Evolutionary conservation across 1,140 invertebrate genomes (phyloP).

Genomic region (Aphelinus atriplicis): DNA sequence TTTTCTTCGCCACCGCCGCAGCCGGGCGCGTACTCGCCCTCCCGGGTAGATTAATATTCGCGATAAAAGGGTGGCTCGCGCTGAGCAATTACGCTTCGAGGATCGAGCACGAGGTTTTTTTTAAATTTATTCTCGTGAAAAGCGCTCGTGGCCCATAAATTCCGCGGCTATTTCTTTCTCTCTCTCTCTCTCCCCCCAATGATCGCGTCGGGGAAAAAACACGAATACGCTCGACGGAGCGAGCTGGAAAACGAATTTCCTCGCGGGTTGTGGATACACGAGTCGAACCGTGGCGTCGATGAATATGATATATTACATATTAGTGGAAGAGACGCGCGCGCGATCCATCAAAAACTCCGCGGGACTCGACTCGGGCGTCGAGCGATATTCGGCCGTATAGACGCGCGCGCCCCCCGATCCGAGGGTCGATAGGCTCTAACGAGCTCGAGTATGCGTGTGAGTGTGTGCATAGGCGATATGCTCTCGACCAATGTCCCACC

Average conservation of each 20-base stretch:
- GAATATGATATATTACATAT: too few relatives aligned
- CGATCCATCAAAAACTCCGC: too few relatives aligned
- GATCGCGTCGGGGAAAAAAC: too few relatives aligned
- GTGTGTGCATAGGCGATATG: not conserved
- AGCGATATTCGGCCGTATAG: not conserved
- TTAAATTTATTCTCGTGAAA: slow-evolving; percentile 36
- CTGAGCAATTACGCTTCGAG: slow-evolving; percentile 39
- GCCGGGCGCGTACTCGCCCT: not conserved
- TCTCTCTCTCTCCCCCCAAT: not conserved
- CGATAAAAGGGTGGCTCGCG: slow-evolving; percentile 26
- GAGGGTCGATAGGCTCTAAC: not conserved
- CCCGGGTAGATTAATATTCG: slow-evolving; percentile 17
- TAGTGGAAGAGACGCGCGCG: too few relatives aligned
- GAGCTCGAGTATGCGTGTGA: not conserved
- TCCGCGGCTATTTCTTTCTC: not conserved
- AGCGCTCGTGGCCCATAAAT: not conserved
- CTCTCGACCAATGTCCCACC: not conserved
- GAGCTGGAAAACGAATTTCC: too few relatives aligned
- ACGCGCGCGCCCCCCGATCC: not conserved
- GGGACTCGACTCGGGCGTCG: too few relatives aligned
- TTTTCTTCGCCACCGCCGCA: not conserved
- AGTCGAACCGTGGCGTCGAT: too few relatives aligned
- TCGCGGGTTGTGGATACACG: too few relatives aligned
- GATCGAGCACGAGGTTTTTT: slow-evolving; percentile 32
- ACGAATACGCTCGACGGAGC: too few relatives aligned